Conservation (phyloP, 2,113 vertebrate genomes). For the Phrynocephalus versicolor region DNA sequence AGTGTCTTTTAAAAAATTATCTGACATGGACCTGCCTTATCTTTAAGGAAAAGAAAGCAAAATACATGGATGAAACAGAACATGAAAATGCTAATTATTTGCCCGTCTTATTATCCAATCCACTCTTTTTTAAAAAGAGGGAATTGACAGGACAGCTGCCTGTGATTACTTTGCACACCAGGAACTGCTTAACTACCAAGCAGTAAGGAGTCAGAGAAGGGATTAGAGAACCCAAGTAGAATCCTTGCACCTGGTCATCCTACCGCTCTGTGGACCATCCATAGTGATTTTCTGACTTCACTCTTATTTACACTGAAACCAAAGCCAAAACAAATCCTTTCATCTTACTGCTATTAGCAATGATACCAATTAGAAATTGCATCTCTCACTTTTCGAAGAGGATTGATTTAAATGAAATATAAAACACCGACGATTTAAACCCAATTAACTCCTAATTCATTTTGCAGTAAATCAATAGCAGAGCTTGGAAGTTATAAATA, state of each 20-base stretch:
- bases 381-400: slow-evolving; percentile 7
- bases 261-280: slow-evolving; percentile 53
- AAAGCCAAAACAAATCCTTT: slow-evolving; percentile 60
- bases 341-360: slow-evolving; percentile 58
- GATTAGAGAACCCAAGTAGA: slow-evolving; percentile 68
- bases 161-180: slow-evolving; percentile 77
- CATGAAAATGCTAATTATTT: slow-evolving; percentile 54
- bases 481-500: too few relatives aligned
- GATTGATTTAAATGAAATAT: slow-evolving; percentile 52
- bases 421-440: slow-evolving; percentile 50
- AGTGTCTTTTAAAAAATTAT: background rate
- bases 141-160: slow-evolving; percentile 72
- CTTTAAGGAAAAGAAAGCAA: slow-evolving; percentile 23
- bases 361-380: slow-evolving; percentile 59
- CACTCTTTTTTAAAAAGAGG: slow-evolving; percentile 58
- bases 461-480: too few relatives aligned
- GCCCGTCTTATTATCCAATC: slow-evolving; percentile 64
- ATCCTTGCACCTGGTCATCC: slow-evolving; percentile 77
- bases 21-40: background rate
- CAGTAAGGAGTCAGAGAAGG: slow-evolving; percentile 54
- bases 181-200: slow-evolving; percentile 74
- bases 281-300: slow-evolving; percentile 54
- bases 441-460: slow-evolving; percentile 56
- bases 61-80: slow-evolving; percentile 21
- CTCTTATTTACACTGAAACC: slow-evolving; percentile 69